phyloP scores from a whole-genome alignment of 2,797 vertebrate species.

The Squalus acanthias region DNA sequence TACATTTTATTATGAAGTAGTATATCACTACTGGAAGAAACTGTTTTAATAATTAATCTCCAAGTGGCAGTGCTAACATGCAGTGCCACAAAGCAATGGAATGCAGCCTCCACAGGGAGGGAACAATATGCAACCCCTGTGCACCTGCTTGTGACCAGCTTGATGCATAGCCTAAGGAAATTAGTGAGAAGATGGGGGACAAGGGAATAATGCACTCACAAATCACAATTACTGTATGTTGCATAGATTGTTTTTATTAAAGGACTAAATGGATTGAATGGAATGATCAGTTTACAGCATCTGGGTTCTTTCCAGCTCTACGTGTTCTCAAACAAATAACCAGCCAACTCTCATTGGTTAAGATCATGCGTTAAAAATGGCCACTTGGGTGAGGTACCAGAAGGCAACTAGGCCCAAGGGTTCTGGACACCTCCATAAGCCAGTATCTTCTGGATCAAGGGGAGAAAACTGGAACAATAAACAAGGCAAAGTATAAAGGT shows the following conservation, averaged over 20 bases:
- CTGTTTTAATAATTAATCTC: not conserved
- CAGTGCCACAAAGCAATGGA: not conserved
- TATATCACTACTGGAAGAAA: not conserved
- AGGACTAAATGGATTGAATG: not conserved
- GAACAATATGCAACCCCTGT: not conserved
- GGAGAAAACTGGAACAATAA: not conserved
- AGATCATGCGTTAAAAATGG: not conserved
- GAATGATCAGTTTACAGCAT: not conserved
- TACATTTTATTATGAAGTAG: not conserved
- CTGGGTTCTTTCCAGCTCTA: not conserved
- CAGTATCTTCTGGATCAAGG: not conserved
- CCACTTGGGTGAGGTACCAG: not conserved
- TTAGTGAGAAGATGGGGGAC: not conserved
- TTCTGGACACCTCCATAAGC: not conserved
- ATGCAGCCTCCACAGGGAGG: not conserved
- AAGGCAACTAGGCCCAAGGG: not conserved
- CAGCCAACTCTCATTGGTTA: not conserved
- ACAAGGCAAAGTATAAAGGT: not conserved
- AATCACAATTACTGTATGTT: no score
- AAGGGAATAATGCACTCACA: not conserved
- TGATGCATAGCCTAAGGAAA: not conserved
- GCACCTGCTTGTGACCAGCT: not conserved
- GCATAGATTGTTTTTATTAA: not conserved
- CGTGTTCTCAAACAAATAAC: not conserved
- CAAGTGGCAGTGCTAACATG: not conserved